Evolutionary conservation across 1,140 invertebrate species (phyloP).

Genomic region (Trachelipus rathkii): DNA sequence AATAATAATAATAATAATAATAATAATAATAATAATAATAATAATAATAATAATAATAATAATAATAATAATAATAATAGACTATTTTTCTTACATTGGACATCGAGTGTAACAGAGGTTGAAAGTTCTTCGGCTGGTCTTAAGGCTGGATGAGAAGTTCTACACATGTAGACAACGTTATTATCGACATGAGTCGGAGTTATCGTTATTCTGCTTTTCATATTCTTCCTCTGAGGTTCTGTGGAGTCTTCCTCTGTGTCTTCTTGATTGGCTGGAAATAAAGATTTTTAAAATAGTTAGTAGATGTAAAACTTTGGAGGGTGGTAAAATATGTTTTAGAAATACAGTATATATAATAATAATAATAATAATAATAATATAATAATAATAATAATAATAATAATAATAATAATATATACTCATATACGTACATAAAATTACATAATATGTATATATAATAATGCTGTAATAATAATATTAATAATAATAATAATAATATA

Average conservation of each 20-base stretch:
- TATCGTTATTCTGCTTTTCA: conserved; percentile 50
- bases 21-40: conserved; percentile 1
- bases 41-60: neutral
- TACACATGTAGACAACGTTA: conserved; percentile 52
- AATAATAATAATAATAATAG: too few species aligned
- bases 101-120: conserved; percentile 52
- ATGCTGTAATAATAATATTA: too few species aligned
- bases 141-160: conserved; percentile 53
- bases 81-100: conserved; percentile 51
- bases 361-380: too few species aligned
- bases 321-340: too few species aligned
- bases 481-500: too few species aligned
- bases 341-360: too few species aligned
- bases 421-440: too few species aligned
- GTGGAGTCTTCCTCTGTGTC: conserved; percentile 31
- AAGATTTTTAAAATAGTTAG: too few species aligned
- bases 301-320: too few species aligned
- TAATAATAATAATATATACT: too few species aligned
- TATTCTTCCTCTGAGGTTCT: conserved; percentile 47
- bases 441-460: too few species aligned
- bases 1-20: neutral
- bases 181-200: conserved; percentile 52
- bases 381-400: too few species aligned
- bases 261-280: conserved; percentile 39
- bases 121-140: conserved; percentile 47